Percentiles rank a stretch among this genome's conserved stretches.
These are phyloP conservation scores for Drosophila planitibia DNA, from an alignment of 2,888 invertebrate species.

Conservation along the genomic window DNA sequence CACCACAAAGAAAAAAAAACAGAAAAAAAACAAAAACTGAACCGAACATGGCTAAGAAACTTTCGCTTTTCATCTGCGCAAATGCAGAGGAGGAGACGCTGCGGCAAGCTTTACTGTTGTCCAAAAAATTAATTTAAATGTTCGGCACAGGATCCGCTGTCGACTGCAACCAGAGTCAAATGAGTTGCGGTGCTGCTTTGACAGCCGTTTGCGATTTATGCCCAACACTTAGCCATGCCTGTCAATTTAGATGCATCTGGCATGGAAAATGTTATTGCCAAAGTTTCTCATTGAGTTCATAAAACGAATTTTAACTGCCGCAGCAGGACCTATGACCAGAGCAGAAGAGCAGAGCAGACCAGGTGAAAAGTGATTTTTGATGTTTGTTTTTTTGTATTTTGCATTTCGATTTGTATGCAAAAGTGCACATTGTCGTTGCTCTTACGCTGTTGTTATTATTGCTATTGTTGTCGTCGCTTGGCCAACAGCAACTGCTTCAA, in stretches of 20 bases:
- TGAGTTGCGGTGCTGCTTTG: constrained; percentile 33
- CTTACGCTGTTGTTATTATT: constrained; percentile 5
- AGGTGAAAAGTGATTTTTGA: constrained; percentile 32
- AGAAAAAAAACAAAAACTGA: constrained; percentile 1
- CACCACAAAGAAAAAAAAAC: constrained; percentile 33
- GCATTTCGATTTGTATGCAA: constrained; percentile 56
- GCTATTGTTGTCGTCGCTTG: constrained; percentile 49
- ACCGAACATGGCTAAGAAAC: constrained; percentile 47
- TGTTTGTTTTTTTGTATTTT: constrained; percentile 22
- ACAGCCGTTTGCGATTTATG: constrained; percentile 47
- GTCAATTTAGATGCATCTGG: constrained; percentile 26
- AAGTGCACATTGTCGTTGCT: constrained; percentile 35
- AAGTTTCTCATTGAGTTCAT: constrained; percentile 11
- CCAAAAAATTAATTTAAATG: constrained; percentile 60
- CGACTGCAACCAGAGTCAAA: constrained; percentile 28
- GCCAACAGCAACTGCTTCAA: constrained; percentile 58
- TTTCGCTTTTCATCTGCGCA: constrained; percentile 67
- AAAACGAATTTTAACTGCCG: constrained; percentile 27
- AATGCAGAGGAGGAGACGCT: constrained; percentile 32
- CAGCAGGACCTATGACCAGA: constrained; percentile 38
- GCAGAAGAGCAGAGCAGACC: background rate
- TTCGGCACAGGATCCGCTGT: constrained; percentile 51
- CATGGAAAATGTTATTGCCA: constrained; percentile 6
- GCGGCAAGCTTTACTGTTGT: constrained; percentile 24
- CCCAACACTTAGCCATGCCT: constrained; percentile 30